phyloP scores from a whole-genome alignment of 2,888 invertebrate species.

The Heteromyza rotundicornis region DNA sequence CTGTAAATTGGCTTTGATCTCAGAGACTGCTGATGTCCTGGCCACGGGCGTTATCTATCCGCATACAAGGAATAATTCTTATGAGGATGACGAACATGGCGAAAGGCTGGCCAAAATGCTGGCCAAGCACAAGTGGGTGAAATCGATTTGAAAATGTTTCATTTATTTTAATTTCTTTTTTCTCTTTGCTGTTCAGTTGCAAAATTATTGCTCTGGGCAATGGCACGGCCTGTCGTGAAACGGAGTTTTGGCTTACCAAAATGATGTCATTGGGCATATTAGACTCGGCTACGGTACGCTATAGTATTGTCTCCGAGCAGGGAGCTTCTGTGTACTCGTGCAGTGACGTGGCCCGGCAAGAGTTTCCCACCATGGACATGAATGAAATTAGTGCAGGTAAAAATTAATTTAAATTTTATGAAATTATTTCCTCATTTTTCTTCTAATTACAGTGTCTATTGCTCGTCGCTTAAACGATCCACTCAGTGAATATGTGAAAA shows the following conservation, averaged over 20 bases:
- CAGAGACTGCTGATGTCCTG: constrained; percentile 73
- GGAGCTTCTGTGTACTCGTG: constrained; percentile 94
- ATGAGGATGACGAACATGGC: constrained; percentile 46
- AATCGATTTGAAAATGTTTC: too few relatives aligned
- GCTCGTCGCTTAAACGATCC: constrained; percentile 91
- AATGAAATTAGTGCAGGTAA: constrained; percentile 79
- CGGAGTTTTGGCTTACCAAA: constrained; percentile 75
- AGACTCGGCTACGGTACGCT: constrained; percentile 66
- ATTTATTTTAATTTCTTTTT: too few relatives aligned
- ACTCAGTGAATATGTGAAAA: constrained; percentile 88
- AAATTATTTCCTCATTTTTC: not conserved
- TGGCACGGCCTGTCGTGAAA: constrained; percentile 88
- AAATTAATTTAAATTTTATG: constrained; percentile 18
- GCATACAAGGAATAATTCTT: constrained; percentile 62
- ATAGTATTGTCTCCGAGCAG: constrained; percentile 86
- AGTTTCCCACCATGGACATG: constrained; percentile 83
- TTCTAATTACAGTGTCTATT: constrained; percentile 70
- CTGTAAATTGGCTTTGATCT: constrained; percentile 86
- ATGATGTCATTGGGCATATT: constrained; percentile 68
- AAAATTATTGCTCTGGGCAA: constrained; percentile 88
- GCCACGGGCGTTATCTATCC: constrained; percentile 75
- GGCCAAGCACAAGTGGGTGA: constrained; percentile 65
- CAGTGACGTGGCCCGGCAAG: constrained; percentile 81
- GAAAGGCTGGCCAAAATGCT: constrained; percentile 65
- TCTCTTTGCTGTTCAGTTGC: constrained; percentile 72